A percentile compares a stretch with the other conserved stretches of the same genome.
These are phyloP conservation scores for Tolmerus cingulatus DNA, from an alignment of 2,888 invertebrate species.

Conservation along the genomic window DNA sequence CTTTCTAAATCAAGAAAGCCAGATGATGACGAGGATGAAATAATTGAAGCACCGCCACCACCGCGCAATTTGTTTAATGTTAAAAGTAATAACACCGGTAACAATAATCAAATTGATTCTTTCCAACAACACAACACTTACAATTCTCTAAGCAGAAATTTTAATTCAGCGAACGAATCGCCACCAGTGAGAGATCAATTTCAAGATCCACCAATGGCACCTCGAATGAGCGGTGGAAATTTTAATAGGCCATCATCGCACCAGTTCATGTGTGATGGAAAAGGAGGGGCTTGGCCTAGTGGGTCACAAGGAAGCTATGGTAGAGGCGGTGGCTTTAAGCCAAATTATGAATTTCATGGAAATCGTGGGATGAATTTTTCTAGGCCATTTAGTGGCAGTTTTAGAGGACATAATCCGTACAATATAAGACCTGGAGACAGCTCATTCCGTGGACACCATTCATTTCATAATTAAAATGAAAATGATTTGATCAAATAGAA, in stretches of 20 bases:
- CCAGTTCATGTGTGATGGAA: background rate
- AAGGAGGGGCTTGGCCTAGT: conserved; percentile 15
- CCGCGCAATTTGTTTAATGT: conserved; percentile 20
- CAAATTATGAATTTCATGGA: background rate
- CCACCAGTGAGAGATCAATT: background rate
- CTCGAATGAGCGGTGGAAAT: background rate
- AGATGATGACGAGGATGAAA: background rate
- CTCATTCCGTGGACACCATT: background rate
- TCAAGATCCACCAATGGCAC: background rate
- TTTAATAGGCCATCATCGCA: background rate
- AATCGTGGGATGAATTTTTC: background rate
- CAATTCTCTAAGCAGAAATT: background rate
- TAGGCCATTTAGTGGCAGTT: background rate
- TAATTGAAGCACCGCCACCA: conserved; percentile 25
- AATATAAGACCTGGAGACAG: background rate
- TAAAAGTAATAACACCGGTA: background rate
- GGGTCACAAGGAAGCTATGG: background rate
- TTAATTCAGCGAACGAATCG: background rate
- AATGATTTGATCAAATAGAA: background rate
- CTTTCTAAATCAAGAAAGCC: background rate
- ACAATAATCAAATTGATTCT: background rate
- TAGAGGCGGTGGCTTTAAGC: background rate
- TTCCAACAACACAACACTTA: background rate
- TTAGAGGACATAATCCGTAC: background rate
- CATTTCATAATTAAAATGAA: background rate